A percentile compares a stretch with the other conserved stretches of the same genome.
phyloP scores from a whole-genome alignment of 2,797 vertebrate genomes.

The Manis crassicaudata region DNA sequence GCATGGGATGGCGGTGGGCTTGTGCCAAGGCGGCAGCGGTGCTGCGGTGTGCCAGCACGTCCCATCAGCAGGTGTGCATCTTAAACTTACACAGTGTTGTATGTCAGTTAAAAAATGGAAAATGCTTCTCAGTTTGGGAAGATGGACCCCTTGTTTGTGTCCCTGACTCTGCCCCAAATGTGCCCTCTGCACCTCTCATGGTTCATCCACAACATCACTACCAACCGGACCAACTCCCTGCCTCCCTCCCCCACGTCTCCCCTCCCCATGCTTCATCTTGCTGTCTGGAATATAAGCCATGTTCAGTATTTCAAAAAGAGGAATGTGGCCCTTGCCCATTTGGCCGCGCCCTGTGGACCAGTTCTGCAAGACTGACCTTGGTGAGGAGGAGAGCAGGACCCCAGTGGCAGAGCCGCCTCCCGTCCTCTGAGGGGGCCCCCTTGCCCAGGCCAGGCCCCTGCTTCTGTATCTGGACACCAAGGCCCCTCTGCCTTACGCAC shows the following conservation, averaged over 20 bases:
- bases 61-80: too few species aligned
- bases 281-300: not conserved
- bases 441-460: not conserved
- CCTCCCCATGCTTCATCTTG: not conserved
- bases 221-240: too few species aligned
- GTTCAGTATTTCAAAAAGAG: not conserved
- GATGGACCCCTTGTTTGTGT: not conserved
- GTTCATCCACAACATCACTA: not conserved
- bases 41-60: too few species aligned
- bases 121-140: not conserved
- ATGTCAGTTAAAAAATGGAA: not conserved
- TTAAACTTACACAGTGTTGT: not conserved
- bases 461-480: not conserved
- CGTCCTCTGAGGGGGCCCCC: not conserved
- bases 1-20: too few species aligned
- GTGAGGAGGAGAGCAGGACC: not conserved
- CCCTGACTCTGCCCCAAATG: not conserved
- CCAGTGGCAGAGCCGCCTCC: not conserved
- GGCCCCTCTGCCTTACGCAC: not conserved
- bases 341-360: not conserved
- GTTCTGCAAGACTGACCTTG: not conserved
- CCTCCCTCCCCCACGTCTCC: rapidly evolving
- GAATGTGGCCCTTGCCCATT: too few species aligned
- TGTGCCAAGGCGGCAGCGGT: too few species aligned
- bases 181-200: not conserved